These are phyloP conservation scores for Bovichtus diacanthus DNA, from an alignment of 2,797 vertebrate species.

Conservation along the genomic window DNA sequence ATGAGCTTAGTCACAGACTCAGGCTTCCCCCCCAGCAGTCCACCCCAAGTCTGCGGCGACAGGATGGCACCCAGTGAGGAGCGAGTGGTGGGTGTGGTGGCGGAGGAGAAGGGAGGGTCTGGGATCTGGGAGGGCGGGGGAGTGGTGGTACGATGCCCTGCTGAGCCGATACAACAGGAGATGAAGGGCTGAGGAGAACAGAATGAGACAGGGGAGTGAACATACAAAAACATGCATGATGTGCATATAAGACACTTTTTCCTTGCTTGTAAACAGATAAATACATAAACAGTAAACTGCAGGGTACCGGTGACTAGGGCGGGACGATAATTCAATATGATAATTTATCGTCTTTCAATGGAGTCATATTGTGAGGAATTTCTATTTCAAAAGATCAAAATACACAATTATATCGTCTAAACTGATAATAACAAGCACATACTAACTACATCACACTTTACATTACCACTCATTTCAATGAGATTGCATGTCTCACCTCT, in stretches of 20 bases:
- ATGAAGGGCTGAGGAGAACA: slow-evolving; percentile 88
- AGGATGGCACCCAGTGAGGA: slow-evolving; percentile 93
- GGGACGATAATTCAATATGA: too few species aligned
- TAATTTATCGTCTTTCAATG: too few species aligned
- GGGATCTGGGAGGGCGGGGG: slow-evolving; percentile 97
- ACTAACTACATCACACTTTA: too few species aligned
- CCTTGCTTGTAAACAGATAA: too few species aligned
- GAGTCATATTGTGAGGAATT: too few species aligned
- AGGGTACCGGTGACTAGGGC: background rate
- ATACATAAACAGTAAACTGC: background rate
- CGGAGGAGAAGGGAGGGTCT: slow-evolving; percentile 91
- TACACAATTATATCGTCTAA: too few species aligned
- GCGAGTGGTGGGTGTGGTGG: slow-evolving; percentile 86
- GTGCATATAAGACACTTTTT: background rate
- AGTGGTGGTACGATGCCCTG: slow-evolving; percentile 96
- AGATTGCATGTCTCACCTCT: slow-evolving; percentile 89
- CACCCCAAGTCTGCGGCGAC: slow-evolving; percentile 89
- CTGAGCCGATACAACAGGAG: slow-evolving; percentile 97
- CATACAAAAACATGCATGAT: background rate
- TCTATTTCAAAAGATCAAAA: too few species aligned
- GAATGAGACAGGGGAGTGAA: background rate
- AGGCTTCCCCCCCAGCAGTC: slow-evolving; percentile 87
- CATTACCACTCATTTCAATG: too few species aligned
- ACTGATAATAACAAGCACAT: too few species aligned
- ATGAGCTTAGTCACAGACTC: slow-evolving; percentile 94